phyloP scores from a whole-genome alignment of 1,140 invertebrate genomes.

The Anthonomus grandis region DNA sequence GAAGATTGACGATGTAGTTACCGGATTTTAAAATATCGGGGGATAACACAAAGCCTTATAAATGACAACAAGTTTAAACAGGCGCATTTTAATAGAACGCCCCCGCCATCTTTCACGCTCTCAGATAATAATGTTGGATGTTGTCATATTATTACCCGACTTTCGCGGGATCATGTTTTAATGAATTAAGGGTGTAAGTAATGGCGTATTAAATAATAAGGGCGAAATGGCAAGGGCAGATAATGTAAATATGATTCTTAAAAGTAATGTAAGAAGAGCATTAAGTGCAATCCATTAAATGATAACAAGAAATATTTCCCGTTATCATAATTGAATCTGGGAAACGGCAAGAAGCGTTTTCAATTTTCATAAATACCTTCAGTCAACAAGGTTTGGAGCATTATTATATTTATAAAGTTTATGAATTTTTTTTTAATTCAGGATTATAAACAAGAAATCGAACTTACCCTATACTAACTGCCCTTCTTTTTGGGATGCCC shows the following conservation, averaged over 20 bases:
- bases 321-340: conserved; percentile 45
- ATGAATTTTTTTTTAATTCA: not conserved
- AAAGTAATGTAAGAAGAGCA: conserved; percentile 22
- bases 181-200: too few species aligned
- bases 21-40: conserved; percentile 35
- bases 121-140: conserved; percentile 18
- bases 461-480: conserved; percentile 60
- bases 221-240: conserved; percentile 14
- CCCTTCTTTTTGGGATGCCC: conserved; percentile 58
- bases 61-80: conserved; percentile 36
- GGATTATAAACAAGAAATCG: not conserved
- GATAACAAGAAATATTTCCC: conserved; percentile 40
- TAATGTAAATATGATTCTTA: conserved; percentile 21
- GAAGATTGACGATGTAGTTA: conserved; percentile 32
- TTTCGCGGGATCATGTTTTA: too few species aligned
- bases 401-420: conserved; percentile 4
- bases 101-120: conserved; percentile 9
- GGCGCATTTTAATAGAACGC: conserved; percentile 25
- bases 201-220: conserved; percentile 18
- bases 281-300: conserved; percentile 40
- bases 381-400: conserved; percentile 1
- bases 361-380: conserved; percentile 29
- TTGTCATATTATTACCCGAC: conserved; percentile 16
- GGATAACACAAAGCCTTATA: conserved; percentile 38
- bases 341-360: conserved; percentile 25